Evolutionary conservation across 2,797 vertebrate species (phyloP).

Genomic region (Malurus splendens): DNA sequence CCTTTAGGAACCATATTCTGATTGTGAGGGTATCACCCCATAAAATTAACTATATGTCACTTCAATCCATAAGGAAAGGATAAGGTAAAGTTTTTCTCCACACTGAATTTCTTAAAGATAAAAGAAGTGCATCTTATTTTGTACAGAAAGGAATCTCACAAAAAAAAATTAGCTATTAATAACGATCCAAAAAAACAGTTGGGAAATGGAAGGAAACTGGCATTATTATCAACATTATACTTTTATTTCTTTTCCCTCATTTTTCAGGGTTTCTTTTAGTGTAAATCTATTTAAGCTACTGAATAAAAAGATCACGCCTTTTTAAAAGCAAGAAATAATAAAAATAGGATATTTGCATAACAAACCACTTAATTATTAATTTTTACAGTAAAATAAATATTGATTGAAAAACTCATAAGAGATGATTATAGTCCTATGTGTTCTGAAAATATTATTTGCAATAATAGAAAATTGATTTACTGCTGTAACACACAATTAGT

Average conservation of each 20-base stretch:
- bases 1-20: not conserved
- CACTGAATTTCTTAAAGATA: not conserved
- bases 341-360: not conserved
- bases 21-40: accelerated
- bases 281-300: not conserved
- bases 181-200: not conserved
- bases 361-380: not conserved
- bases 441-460: not conserved
- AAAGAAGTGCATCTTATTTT: not conserved
- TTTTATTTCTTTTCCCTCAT: not conserved
- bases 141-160: accelerated
- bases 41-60: not conserved
- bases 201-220: not conserved
- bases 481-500: not conserved
- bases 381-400: not conserved
- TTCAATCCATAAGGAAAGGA: not conserved
- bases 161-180: not conserved
- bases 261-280: not conserved
- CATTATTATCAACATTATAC: not conserved
- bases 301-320: not conserved
- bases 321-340: not conserved
- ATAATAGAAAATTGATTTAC: not conserved
- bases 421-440: not conserved
- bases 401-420: not conserved
- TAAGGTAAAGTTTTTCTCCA: not conserved